These are phyloP conservation scores for Micrasema longulum DNA, from an alignment of 1,140 invertebrate species.

Conservation along the genomic window DNA sequence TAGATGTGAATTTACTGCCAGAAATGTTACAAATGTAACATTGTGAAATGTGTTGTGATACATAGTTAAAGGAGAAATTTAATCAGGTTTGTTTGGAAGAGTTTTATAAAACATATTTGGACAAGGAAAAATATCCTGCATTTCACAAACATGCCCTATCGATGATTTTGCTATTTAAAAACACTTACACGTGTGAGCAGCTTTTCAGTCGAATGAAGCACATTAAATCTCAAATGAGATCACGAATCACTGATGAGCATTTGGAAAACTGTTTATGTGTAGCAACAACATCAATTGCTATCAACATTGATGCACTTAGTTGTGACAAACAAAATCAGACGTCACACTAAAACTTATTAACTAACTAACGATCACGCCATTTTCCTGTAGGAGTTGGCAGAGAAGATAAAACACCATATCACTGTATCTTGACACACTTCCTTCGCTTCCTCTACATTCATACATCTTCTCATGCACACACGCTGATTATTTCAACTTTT, in stretches of 20 bases:
- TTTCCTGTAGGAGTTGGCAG: too few species aligned
- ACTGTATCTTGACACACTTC: too few species aligned
- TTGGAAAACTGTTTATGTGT: slow-evolving; percentile 34
- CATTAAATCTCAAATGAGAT: slow-evolving; percentile 38
- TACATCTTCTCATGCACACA: too few species aligned
- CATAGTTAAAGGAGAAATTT: neutral
- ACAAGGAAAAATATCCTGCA: slow-evolving; percentile 40
- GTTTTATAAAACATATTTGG: slow-evolving; percentile 13
- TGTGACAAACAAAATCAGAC: too few species aligned
- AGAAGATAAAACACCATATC: too few species aligned
- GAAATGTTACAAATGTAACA: slow-evolving; percentile 32
- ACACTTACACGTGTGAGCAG: slow-evolving; percentile 43
- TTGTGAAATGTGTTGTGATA: slow-evolving; percentile 35
- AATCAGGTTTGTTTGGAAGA: slow-evolving; percentile 10
- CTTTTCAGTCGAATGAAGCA: slow-evolving; percentile 41
- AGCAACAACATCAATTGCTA: too few species aligned
- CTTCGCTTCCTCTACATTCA: too few species aligned
- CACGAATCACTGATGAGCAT: slow-evolving; percentile 40
- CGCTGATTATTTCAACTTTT: too few species aligned
- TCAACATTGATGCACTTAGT: too few species aligned
- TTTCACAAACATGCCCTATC: slow-evolving; percentile 41
- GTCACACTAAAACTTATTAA: too few species aligned
- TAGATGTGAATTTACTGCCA: slow-evolving; percentile 41
- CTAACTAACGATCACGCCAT: too few species aligned
- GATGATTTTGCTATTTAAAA: slow-evolving; percentile 41